Conservation (phyloP, 1,140 invertebrate species). For the Ctenoplectra terminalis region DNA sequence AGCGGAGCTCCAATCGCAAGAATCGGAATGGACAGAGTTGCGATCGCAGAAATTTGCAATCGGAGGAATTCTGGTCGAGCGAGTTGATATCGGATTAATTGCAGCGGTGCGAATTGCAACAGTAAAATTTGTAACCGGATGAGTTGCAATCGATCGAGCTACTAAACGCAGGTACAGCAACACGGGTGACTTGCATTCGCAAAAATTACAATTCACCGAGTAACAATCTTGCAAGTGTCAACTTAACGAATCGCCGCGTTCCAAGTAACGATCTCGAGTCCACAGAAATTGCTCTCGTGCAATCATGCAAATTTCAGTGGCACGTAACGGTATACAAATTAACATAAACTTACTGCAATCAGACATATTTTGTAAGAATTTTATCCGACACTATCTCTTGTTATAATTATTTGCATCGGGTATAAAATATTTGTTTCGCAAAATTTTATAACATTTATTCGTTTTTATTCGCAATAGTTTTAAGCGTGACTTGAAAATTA, state of each 20-base stretch:
- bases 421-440: no score
- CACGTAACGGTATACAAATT: background rate
- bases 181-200: background rate
- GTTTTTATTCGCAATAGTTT: no score
- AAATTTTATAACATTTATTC: no score
- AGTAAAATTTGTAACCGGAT: background rate
- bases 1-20: background rate
- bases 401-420: no score
- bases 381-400: no score
- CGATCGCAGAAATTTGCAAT: conserved; percentile 21
- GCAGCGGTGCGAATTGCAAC: background rate
- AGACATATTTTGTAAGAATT: background rate
- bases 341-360: background rate
- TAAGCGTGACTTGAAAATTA: no score
- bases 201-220: background rate
- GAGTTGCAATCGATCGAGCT: background rate
- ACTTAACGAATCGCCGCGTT: conserved; percentile 5
- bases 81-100: conserved; percentile 20
- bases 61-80: conserved; percentile 15
- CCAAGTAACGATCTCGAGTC: background rate
- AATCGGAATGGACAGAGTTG: background rate
- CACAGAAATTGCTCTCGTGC: background rate
- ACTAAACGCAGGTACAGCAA: no score
- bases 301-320: background rate
- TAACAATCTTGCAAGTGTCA: background rate